Evolutionary conservation across 2,888 invertebrate species (phyloP), one percentile per base, ranked within the genome.

Genomic region (Cyaniris semiargus): DNA sequence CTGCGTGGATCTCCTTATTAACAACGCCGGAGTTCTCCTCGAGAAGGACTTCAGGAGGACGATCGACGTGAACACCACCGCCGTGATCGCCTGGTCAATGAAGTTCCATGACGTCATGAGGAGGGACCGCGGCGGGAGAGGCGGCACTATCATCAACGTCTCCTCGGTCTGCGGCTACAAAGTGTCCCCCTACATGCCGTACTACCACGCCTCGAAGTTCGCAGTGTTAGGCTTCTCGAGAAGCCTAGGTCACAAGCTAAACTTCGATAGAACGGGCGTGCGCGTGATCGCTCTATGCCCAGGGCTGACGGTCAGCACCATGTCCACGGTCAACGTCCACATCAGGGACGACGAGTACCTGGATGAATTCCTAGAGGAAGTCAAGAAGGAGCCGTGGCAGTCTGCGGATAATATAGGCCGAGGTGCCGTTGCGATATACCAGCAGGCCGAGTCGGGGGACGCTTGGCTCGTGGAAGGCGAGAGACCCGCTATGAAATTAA

Each of bases 111-210:
- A 95, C 78, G 89, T 94, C 83, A 94, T 95, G 94, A 89, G 95
- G 53, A 89, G 86, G 70, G 90, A 94, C 80, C 90, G 90, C 76
- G 91, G 93, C 0, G 95, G 95, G 1, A 84, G 87, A 34, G 96
- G 96, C 3, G 96, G 96, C 5, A 90, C 94, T 3, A 92, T 96
- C 70, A 89, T 96, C 23, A 96, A 96, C 83, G 90, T 95, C 23
- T 91, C 95, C 1, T 95, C 96, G 0, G 92, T 95, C 31, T 91
- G 94, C 80, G 95, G 95, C 0, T 88, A 93, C 70, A 87, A 89
- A 80, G 87, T 94, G 0, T 85, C 90, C 48, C 89, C 92, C 6
- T 90, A 90, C 48, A 84, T 91, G 70, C 95, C 95, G 0, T 90
- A 94, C 23, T 95, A 95, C 84, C 92, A 93, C 1, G 94, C 94